Conservation (phyloP, 1,140 invertebrate genomes). For the Drosophila malerkotliana region DNA sequence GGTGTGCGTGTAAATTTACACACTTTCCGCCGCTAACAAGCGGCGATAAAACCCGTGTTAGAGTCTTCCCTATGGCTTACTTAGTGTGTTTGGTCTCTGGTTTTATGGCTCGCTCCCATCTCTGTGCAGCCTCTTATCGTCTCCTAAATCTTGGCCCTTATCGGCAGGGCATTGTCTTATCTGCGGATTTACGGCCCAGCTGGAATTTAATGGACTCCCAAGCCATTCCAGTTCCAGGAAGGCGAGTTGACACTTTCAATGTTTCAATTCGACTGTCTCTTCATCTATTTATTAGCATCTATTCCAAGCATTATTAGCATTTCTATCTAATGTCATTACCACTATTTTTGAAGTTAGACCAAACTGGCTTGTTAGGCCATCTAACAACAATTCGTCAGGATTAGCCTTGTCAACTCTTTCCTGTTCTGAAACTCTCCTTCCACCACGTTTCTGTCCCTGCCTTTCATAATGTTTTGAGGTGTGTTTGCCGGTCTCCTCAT, state of each 20-base stretch:
- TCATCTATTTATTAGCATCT: background rate
- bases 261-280: constrained; percentile 62
- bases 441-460: constrained; percentile 9
- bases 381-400: constrained; percentile 60
- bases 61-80: constrained; percentile 31
- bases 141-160: constrained; percentile 57
- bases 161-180: constrained; percentile 52
- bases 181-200: constrained; percentile 52
- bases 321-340: background rate
- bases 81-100: constrained; percentile 32
- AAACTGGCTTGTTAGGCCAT: constrained; percentile 8
- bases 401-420: constrained; percentile 61
- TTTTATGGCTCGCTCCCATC: constrained; percentile 41
- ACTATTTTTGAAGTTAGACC: background rate
- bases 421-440: constrained; percentile 13
- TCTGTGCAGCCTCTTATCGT: constrained; percentile 62
- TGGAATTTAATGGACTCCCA: constrained; percentile 36
- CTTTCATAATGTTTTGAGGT: constrained; percentile 61
- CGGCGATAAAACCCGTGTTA: constrained; percentile 61
- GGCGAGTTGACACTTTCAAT: constrained; percentile 67
- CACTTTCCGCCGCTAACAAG: constrained; percentile 71
- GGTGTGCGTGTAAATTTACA: constrained; percentile 71
- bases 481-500: constrained; percentile 49
- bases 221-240: constrained; percentile 53
- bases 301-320: too few species aligned